These are phyloP conservation scores for Callaeas wilsoni DNA, from an alignment of 2,113 vertebrate species.

Conservation along the genomic window DNA sequence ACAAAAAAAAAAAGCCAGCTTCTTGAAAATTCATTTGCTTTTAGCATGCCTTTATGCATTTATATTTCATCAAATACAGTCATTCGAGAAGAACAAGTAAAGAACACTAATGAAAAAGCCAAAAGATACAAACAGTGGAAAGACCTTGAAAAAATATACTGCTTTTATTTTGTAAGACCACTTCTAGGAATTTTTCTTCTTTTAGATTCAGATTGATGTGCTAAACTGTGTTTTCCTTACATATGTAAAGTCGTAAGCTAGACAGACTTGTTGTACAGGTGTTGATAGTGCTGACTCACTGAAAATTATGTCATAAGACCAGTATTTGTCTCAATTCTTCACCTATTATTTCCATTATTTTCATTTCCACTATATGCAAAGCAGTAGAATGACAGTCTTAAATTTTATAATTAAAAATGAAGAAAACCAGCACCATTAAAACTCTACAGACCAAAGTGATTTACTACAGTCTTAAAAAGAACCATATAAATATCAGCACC, in stretches of 20 bases:
- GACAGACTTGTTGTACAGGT: background rate
- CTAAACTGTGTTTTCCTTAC: conserved; percentile 17
- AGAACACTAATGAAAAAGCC: background rate
- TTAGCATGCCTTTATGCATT: background rate
- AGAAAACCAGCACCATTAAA: conserved; percentile 27
- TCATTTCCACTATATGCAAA: background rate
- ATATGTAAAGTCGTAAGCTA: background rate
- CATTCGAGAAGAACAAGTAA: background rate
- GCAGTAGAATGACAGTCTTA: background rate
- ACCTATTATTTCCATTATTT: background rate
- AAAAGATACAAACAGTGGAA: background rate
- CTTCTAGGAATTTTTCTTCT: background rate
- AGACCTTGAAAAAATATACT: background rate
- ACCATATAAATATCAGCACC: conserved; percentile 46
- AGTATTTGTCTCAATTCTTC: background rate
- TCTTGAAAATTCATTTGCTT: background rate
- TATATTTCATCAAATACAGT: background rate
- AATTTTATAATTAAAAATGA: conserved; percentile 34
- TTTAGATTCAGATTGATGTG: conserved; percentile 12
- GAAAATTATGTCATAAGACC: conserved; percentile 29
- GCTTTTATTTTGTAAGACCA: background rate
- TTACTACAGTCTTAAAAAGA: conserved; percentile 33
- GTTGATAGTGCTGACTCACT: background rate
- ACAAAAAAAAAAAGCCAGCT: background rate
- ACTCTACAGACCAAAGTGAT: background rate